Evolutionary conservation across 2,797 vertebrate genomes (phyloP).

Genomic region (Myoxocephalus aenaeus): DNA sequence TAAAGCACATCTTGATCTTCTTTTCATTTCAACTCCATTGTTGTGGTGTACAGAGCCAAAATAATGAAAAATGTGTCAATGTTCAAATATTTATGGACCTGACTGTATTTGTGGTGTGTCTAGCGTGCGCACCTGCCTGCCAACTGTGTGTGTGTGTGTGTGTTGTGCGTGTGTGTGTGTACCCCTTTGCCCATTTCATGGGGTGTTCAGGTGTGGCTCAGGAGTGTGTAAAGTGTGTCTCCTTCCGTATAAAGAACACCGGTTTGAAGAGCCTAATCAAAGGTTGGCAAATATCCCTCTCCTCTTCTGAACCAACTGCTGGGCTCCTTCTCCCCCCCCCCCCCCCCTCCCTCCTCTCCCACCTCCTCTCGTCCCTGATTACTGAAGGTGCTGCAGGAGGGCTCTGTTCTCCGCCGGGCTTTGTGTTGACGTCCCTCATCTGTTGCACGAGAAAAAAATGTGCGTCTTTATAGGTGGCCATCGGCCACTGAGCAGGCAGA

Average conservation of each 20-base stretch:
- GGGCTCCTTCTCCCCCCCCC: conserved; percentile 33
- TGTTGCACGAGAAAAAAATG: conserved; percentile 31
- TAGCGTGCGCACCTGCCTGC: neutral
- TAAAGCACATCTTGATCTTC: too few relatives aligned
- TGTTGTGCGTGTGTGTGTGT: conserved; percentile 8
- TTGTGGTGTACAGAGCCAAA: too few relatives aligned
- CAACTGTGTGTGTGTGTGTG: neutral
- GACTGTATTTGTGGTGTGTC: too few relatives aligned
- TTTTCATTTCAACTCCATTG: too few relatives aligned
- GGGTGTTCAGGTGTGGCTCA: conserved; percentile 50
- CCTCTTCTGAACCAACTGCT: conserved; percentile 60
- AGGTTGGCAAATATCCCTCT: conserved; percentile 64
- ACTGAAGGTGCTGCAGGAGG: conserved; percentile 69
- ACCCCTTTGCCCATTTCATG: conserved; percentile 22
- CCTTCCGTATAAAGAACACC: conserved; percentile 36
- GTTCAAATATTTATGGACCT: too few relatives aligned
- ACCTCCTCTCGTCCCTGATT: conserved; percentile 69
- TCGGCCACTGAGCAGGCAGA: conserved; percentile 44
- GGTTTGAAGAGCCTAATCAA: conserved; percentile 77
- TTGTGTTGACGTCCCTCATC: conserved; percentile 61
- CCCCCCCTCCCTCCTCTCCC: conserved; percentile 29
- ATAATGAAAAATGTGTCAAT: too few relatives aligned
- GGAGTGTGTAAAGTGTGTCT: conserved; percentile 51
- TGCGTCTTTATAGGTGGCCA: conserved; percentile 22
- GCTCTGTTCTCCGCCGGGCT: conserved; percentile 54